phyloP scores from a whole-genome alignment of 2,888 invertebrate species.

The Dryobota labecula region DNA sequence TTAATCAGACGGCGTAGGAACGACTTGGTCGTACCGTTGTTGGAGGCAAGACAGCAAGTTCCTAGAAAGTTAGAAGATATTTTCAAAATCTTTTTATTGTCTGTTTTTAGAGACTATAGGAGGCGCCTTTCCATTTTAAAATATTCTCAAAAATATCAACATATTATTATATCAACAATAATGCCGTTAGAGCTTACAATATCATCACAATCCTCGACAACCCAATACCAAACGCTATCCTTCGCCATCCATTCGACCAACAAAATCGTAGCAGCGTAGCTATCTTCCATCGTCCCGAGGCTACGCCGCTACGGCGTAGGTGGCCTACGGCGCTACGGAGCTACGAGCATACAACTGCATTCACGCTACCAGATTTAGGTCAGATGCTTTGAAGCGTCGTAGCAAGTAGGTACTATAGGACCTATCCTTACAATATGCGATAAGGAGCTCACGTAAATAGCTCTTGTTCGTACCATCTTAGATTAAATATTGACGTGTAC shows the following conservation, averaged over 20 bases:
- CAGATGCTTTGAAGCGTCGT: constrained; percentile 44
- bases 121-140: background rate
- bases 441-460: constrained; percentile 23
- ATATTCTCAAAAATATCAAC: background rate
- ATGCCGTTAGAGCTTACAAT: background rate
- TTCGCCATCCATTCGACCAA: constrained; percentile 16
- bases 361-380: constrained; percentile 59
- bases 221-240: constrained; percentile 1
- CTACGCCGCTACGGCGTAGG: constrained; percentile 58
- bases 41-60: background rate
- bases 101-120: too few species aligned
- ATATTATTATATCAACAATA: background rate
- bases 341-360: constrained; percentile 47
- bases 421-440: constrained; percentile 16
- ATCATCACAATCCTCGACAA: constrained; percentile 1
- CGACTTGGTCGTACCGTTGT: background rate
- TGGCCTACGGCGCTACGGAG: constrained; percentile 49
- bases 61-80: too few species aligned
- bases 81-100: too few species aligned
- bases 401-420: constrained; percentile 8
- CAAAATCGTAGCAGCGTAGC: constrained; percentile 34
- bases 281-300: constrained; percentile 31
- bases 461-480: constrained; percentile 2
- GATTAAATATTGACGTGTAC: background rate
- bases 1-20: background rate